Evolutionary conservation across 2,888 invertebrate species (phyloP).

Genomic region (Stenichneumon culpator): DNA sequence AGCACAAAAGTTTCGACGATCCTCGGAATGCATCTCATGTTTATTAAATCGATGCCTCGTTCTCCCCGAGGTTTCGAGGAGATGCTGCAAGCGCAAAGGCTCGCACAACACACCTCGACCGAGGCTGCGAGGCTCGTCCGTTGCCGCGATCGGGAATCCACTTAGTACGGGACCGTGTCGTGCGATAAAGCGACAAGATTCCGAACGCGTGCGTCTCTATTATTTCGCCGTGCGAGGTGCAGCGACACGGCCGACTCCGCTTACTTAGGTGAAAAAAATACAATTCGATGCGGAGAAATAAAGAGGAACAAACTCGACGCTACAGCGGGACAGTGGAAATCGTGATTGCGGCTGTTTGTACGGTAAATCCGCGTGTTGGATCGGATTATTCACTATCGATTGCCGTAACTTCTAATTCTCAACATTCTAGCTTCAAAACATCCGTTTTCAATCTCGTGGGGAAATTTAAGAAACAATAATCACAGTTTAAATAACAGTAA

Average conservation of each 20-base stretch:
- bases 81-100: slow-evolving; percentile 30
- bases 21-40: slow-evolving; percentile 72
- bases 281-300: neutral
- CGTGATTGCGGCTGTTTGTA: slow-evolving; percentile 9
- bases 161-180: slow-evolving; percentile 68
- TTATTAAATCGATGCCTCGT: slow-evolving; percentile 72
- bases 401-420: no score
- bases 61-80: slow-evolving; percentile 38
- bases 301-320: slow-evolving; percentile 8
- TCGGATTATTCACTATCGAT: no score
- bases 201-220: slow-evolving; percentile 65
- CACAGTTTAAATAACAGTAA: no score
- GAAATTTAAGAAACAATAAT: no score
- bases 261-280: slow-evolving; percentile 4
- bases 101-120: slow-evolving; percentile 12
- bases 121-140: slow-evolving; percentile 29
- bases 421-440: no score
- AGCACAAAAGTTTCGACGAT: slow-evolving; percentile 60
- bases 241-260: slow-evolving; percentile 38
- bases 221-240: slow-evolving; percentile 57
- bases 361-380: no score
- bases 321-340: neutral
- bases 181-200: slow-evolving; percentile 73
- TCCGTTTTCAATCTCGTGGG: no score
- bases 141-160: slow-evolving; percentile 63